Base-by-base conservation (phyloP, 2,113 vertebrate genomes). In the Mionectes macconnelli region DNA sequence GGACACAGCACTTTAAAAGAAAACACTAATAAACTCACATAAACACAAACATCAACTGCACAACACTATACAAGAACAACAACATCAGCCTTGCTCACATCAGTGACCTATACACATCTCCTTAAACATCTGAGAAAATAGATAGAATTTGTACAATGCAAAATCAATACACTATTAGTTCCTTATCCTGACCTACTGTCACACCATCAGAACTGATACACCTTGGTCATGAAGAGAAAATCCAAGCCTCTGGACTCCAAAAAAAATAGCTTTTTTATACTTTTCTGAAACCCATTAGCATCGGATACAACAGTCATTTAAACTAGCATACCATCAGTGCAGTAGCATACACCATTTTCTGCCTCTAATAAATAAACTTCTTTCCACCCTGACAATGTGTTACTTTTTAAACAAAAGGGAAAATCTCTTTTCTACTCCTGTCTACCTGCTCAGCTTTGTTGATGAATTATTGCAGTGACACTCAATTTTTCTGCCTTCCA, bases 101-200 rank as follows among this genome's bases (percentile, higher is more conserved):
- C 80, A 67, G 47, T 87, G 80, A 94, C 76, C 79, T 85, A 30
- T 60, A 87, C 44, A 55, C 63, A 67, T 83, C 63, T 90, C 25
- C 49, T 93, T 88, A 94, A 93, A 85, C 50, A 66, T 52, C 40
- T 76, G 70, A 94, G 78, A 94, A 93, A 97, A 94, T 40, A 89
- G 87, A 77, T 16, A 70, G 82, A 84, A 95, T 76, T 87, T 90
- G 24, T 91, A 90, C 84, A 87, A 93, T 60, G 84, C 53, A 95
- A 96, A 94, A 96, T 95, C 95, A 93, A 94, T 95, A 95, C 28
- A 30, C 94, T 60, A 90, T 95, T 94, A 95, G 74, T 91, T 94
- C 82, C 70, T 90, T 85, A 68, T 72, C 74, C 87, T 95, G 84
- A 94, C 78, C 67, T 44, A 53, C 66, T 80, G 92, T 64, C 72